These are phyloP conservation scores for Halichoeres trimaculatus DNA, from an alignment of 2,113 vertebrate genomes.

Conservation along the genomic window DNA sequence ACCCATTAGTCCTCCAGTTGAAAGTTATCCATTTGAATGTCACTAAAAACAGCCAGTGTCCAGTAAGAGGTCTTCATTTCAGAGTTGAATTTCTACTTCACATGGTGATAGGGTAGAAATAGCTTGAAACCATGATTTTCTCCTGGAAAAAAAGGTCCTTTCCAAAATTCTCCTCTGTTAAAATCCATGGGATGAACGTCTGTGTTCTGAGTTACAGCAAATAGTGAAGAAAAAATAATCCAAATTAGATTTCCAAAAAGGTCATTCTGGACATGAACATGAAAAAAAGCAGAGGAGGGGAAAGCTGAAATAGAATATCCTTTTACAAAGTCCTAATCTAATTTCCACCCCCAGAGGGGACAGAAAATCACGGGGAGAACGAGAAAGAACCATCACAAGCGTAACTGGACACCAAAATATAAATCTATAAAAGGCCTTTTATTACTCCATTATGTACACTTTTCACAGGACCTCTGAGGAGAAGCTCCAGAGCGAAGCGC, in stretches of 20 bases:
- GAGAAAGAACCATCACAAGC: conserved; percentile 83
- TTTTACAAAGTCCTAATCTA: conserved; percentile 85
- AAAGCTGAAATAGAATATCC: conserved; percentile 81
- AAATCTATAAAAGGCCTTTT: conserved; percentile 88
- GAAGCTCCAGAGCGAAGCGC: conserved; percentile 81
- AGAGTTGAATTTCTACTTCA: conserved; percentile 46
- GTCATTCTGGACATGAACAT: conserved; percentile 79
- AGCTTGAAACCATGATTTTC: conserved; percentile 54
- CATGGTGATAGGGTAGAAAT: conserved; percentile 27
- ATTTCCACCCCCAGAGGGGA: conserved; percentile 81
- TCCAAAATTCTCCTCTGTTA: conserved; percentile 58
- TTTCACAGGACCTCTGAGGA: conserved; percentile 88
- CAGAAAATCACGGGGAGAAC: conserved; percentile 80
- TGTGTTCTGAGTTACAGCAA: conserved; percentile 71
- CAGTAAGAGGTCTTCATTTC: conserved; percentile 57
- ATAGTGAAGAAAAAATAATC: conserved; percentile 56
- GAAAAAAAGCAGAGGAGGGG: conserved; percentile 57
- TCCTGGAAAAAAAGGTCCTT: conserved; percentile 46
- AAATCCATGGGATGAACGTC: conserved; percentile 75
- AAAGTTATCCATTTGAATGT: conserved; percentile 60
- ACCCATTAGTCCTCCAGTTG: conserved; percentile 48
- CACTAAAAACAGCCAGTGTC: conserved; percentile 64
- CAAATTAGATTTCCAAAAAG: conserved; percentile 84
- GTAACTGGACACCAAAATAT: conserved; percentile 87
- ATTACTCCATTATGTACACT: conserved; percentile 94